Evolutionary conservation across 2,797 vertebrate genomes (phyloP).

Genomic region (Rhinogobio ventralis): DNA sequence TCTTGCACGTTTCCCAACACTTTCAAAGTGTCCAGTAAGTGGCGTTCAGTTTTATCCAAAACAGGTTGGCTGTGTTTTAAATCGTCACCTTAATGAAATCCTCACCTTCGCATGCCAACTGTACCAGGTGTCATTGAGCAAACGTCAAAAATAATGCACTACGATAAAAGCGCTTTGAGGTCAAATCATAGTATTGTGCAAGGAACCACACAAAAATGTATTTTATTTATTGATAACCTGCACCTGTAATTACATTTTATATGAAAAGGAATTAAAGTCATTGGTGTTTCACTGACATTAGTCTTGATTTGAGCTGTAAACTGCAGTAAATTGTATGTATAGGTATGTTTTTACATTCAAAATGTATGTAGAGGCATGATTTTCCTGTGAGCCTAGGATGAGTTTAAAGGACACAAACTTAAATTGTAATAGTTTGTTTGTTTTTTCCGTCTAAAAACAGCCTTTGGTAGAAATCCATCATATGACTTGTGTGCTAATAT

Average conservation of each 20-base stretch:
- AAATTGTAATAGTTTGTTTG: too few relatives aligned
- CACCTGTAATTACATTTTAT: background rate
- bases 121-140: background rate
- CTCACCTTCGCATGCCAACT: background rate
- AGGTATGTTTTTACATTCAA: too few relatives aligned
- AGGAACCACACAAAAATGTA: background rate
- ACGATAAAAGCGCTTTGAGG: background rate
- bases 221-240: too few relatives aligned
- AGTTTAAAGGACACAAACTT: background rate
- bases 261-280: background rate
- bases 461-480: background rate
- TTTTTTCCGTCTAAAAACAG: background rate
- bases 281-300: background rate
- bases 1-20: background rate
- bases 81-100: too few relatives aligned
- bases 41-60: background rate
- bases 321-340: background rate
- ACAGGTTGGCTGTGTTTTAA: background rate
- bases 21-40: background rate
- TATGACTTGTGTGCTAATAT: background rate
- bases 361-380: background rate
- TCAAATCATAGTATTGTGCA: background rate
- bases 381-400: background rate
- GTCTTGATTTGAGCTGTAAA: background rate
- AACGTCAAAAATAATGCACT: background rate